Percentiles rank a stretch among this genome's conserved stretches.
These are phyloP conservation scores for Microctonus hyperodae DNA, from an alignment of 2,888 invertebrate species.

Conservation along the genomic window DNA sequence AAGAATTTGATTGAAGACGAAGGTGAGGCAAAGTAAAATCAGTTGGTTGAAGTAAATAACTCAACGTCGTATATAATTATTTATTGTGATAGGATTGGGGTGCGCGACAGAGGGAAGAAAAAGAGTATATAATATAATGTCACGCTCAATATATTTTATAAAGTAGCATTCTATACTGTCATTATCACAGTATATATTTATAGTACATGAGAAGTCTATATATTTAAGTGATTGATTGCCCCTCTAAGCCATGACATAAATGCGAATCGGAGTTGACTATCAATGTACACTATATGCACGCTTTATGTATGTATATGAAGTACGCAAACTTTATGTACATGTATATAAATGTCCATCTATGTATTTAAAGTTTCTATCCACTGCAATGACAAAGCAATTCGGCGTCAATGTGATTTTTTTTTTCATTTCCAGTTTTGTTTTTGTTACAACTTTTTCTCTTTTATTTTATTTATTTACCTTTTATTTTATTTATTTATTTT, in stretches of 20 bases:
- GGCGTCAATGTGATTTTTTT: background rate
- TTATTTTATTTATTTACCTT: background rate
- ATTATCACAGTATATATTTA: background rate
- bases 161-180: background rate
- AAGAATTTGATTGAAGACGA: background rate
- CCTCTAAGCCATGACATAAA: background rate
- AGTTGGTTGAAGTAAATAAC: background rate
- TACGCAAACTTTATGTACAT: no score
- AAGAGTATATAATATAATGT: background rate
- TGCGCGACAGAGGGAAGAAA: background rate
- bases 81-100: background rate
- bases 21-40: conserved; percentile 11
- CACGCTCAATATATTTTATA: background rate
- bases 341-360: no score
- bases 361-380: no score
- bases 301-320: background rate
- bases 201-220: background rate
- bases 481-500: background rate
- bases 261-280: background rate
- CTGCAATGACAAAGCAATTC: background rate
- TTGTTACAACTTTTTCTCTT: background rate
- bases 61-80: conserved; percentile 5
- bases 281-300: background rate
- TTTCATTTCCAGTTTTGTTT: no score
- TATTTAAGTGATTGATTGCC: background rate